Evolutionary conservation across 2,113 vertebrate genomes (phyloP), one percentile per base, ranked within the genome.

Genomic region (Solea senegalensis): DNA sequence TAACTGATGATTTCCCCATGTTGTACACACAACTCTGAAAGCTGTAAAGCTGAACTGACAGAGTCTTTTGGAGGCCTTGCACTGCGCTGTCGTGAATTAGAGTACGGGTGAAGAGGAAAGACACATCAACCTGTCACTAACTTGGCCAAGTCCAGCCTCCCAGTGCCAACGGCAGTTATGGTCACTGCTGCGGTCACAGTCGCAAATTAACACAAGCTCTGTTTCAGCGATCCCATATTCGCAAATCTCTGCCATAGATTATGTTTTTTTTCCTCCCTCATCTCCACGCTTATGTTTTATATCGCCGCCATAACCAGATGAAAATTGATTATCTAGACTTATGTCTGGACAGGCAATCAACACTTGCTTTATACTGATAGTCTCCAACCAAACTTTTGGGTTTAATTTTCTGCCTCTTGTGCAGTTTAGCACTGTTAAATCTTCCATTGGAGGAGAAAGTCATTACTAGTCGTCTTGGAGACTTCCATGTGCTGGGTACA

Each of bases 51-150:
- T 48, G 46, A 70, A 58, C 62, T 34, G 74, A 64, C 43, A 43
- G 34, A 71, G 58, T 49, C 16, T 53, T 74, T 64, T 83, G 70
- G 71, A 78, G 65, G 51, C 55, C 40, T 68, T 69, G 50, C 65
- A 4, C 53, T 68, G 65, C 21, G 53, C 57, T 79, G 74, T 51
- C 65, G 48, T 76, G 65, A 83, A 59, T 68, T 63, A 52, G 65
- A 60, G 45, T 12, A 50, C 48, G 60, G 57, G 40, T 77, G 60
- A 74, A 59, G 58, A 81, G 84, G 72, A 83, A 77, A 84, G 84
- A 82, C 74, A 72, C 78, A 81, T 89, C 79, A 88, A 88, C 84
- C 74, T 87, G 84, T 87, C 88, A 87, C 9, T 85, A 81, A 76
- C 70, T 85, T 82, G 82, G 83, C 84, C 69, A 40, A 28, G 57